Evolutionary conservation across 2,888 invertebrate genomes (phyloP), one percentile per base, ranked within the genome.

Genomic region (Agonum fuliginosum): DNA sequence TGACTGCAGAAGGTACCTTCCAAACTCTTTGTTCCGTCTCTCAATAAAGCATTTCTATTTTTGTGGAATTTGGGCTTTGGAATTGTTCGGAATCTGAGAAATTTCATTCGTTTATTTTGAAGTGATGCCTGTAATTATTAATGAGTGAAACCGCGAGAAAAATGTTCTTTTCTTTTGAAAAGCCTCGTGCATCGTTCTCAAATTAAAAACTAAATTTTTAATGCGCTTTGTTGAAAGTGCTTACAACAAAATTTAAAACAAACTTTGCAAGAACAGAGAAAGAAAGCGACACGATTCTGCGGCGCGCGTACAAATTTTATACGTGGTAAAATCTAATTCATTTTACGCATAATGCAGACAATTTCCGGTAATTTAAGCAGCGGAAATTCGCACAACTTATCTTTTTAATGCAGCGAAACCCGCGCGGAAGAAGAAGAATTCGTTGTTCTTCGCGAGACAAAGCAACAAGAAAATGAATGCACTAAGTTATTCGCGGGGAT

Each of bases 361-460:
- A 74, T 74, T 65, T 74, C 74, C 74, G 62, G 65, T 43, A 62
- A 65, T 65, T 74, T 74, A 58, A 37, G 46, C 74, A 30, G 27
- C 27, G 74, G 74, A 74, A 74, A 74, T 74, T 74, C 74, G 46
- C 74, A 34, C 46, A 62, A 74, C 62, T 74, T 74, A 74, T 74
- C 74, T 74, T 65, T 73, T 74, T 74, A 74, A 74, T 51, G 20
- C 54, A 37, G 43, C 46, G 43, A 46, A 69, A 70, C 22, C 70
- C 67, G 22, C 67, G 22, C n/a, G n/a, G n/a, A 67, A 12, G 41
- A 67, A 67, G 67, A 67, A 41, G 19, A 67, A 27, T 62, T 62
- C 30, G 12, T 62, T 22, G 20, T 48, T 20, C 12, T 20, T 30
- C 17, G 65, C 34, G 41, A 67, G 41, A 67, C 70, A 24, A 70